Evolutionary conservation across 2,797 vertebrate species (phyloP), one percentile per base, ranked within the genome.

Genomic region (Clarias fuscus): DNA sequence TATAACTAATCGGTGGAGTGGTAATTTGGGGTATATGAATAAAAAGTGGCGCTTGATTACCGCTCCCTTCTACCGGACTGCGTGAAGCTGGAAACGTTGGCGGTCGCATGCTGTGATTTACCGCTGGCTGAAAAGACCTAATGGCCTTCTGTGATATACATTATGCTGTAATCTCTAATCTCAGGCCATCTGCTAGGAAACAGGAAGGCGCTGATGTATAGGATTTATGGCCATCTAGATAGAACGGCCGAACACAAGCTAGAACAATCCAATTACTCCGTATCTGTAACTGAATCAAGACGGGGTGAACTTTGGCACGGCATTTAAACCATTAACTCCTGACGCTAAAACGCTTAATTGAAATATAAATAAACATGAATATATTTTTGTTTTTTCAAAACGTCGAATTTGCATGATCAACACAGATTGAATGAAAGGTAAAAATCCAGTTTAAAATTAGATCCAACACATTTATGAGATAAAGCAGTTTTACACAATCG

Each of bases 171-270:
- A 68, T 82, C 80, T 56, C 15, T 68, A 40, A 83, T 83, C 59
- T 72, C 53, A 83, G 53, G 13, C 53, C 82, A 71, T 83, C 67
- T 72, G 82, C 82, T 40, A 83, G 82, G 62, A 83, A 71, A 59
- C 82, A 83, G 82, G 82, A 83, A 59, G 53, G 22, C 53, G n/a
- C 30, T 72, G 67, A 83, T 83, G 1, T 61, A 59, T 58, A 83
- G 82, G 53, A 83, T 83, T 83, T 83, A 72, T 72, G 48, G 30
- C n/a, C 40, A 72, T 72, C 53, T 72, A 83, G 67, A 83, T 22
- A 40, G 30, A 72, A 59, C 30, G 0, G 53, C 30, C 24, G 15
- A 83, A 59, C 81, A 71, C 64, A 5, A 68, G 80, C 53, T 22
- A 61, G 68, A 61, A 72, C 67, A 61, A 83, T 83, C 40, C 0